Conservation (phyloP, 2,797 vertebrate genomes). For the Coregonus suidteri region DNA sequence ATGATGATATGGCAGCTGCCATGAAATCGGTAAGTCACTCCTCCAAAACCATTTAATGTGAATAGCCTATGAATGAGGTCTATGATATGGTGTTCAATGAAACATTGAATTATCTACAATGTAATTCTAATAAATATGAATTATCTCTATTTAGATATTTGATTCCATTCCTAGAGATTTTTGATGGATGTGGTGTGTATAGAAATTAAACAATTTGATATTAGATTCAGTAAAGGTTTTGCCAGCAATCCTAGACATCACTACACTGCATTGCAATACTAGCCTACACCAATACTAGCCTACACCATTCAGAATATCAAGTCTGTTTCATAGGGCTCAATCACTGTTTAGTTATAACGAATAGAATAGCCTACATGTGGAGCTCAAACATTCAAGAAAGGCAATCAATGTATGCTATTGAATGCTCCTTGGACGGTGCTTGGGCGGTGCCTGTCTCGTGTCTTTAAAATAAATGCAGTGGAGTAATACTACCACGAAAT, state of each 20-base stretch:
- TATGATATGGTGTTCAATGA: slow-evolving; percentile 9
- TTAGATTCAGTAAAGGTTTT: slow-evolving; percentile 22
- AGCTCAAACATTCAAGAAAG: slow-evolving; percentile 13
- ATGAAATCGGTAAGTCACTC: slow-evolving; percentile 96
- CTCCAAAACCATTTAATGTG: slow-evolving; percentile 15
- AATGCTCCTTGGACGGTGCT: slow-evolving; percentile 66
- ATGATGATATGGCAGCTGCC: slow-evolving; percentile 98
- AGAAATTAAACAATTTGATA: background rate
- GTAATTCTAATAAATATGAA: background rate
- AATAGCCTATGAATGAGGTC: background rate
- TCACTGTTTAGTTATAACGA: background rate
- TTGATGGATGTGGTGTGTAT: slow-evolving; percentile 47
- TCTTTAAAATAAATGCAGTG: slow-evolving; percentile 37
- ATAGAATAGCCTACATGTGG: background rate
- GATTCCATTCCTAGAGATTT: background rate
- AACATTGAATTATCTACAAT: background rate
- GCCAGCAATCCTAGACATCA: background rate
- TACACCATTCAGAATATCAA: slow-evolving; percentile 10
- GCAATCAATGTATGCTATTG: slow-evolving; percentile 40
- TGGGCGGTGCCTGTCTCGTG: slow-evolving; percentile 77
- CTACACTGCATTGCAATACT: slow-evolving; percentile 20
- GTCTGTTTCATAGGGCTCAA: background rate
- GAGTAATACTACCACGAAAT: slow-evolving; percentile 39
- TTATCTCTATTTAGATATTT: background rate
- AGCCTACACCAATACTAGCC: background rate